Evolutionary conservation across 1,140 invertebrate genomes (phyloP).

Genomic region (Myzus persicae): DNA sequence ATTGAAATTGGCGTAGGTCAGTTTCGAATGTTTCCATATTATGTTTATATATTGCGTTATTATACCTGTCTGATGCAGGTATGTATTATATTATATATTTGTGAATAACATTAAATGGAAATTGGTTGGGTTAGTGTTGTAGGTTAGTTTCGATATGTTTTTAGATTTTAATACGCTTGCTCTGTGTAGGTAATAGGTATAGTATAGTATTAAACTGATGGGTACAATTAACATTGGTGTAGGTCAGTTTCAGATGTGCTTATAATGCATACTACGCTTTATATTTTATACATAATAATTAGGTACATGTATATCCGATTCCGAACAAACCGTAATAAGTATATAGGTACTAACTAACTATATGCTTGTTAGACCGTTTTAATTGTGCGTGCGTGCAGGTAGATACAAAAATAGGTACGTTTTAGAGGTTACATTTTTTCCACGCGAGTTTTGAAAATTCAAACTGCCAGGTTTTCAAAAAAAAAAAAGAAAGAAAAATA

Average conservation of each 20-base stretch:
- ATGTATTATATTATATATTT: not conserved
- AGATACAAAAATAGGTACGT: not conserved
- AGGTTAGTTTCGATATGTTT: not conserved
- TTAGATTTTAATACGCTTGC: not conserved
- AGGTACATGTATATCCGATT: not conserved
- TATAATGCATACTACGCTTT: not conserved
- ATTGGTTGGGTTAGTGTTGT: not conserved
- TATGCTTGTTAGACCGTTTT: not conserved
- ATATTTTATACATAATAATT: not conserved
- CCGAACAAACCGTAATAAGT: not conserved
- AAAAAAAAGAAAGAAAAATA: not conserved
- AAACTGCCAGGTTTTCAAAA: not conserved
- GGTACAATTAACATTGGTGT: not conserved
- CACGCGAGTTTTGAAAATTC: not conserved
- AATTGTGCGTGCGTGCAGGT: not conserved
- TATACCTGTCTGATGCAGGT: not conserved
- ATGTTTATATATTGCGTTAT: not conserved
- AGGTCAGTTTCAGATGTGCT: not conserved
- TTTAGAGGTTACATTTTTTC: not conserved
- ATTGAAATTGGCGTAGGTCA: constrained; percentile 14
- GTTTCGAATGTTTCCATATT: not conserved
- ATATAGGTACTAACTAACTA: not conserved
- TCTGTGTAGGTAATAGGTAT: no score
- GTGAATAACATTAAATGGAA: not conserved
- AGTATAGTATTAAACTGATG: not conserved